Conservation (phyloP, 2,113 vertebrate species). For the Prunella fulvescens region DNA sequence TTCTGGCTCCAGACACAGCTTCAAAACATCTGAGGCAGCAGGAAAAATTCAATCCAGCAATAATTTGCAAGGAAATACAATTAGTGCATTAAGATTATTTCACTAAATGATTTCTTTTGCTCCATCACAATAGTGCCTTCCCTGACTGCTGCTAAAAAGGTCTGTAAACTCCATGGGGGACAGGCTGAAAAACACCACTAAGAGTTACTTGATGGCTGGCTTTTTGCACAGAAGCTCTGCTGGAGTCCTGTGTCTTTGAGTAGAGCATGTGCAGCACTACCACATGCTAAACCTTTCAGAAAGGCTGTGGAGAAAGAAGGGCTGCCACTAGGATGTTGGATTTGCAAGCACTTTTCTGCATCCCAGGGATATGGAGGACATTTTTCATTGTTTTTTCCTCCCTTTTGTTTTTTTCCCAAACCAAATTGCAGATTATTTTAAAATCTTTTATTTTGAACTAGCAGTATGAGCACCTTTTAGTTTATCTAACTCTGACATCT, state of each 20-base stretch:
- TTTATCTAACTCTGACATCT: neutral
- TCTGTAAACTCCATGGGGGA: neutral
- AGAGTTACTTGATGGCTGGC: neutral
- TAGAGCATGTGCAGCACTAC: accelerated
- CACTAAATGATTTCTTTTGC: neutral
- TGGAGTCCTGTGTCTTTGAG: neutral
- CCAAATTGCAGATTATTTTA: neutral
- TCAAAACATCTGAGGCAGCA: neutral
- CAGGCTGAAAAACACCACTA: neutral
- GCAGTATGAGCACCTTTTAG: neutral
- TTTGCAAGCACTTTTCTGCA: neutral
- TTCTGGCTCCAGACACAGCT: neutral
- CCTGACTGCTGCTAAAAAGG: neutral
- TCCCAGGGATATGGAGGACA: neutral
- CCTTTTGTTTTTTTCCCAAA: neutral
- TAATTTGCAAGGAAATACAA: neutral
- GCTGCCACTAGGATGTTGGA: neutral
- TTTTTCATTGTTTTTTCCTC: neutral
- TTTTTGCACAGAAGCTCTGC: neutral
- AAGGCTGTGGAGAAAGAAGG: neutral
- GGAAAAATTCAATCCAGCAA: neutral
- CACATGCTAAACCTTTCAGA: neutral
- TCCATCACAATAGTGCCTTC: neutral
- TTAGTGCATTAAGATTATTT: neutral
- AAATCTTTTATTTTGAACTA: neutral